Percentiles rank a stretch among this genome's conserved stretches.
These are phyloP conservation scores for Congeria kusceri DNA, from an alignment of 2,888 invertebrate genomes.

Conservation along the genomic window DNA sequence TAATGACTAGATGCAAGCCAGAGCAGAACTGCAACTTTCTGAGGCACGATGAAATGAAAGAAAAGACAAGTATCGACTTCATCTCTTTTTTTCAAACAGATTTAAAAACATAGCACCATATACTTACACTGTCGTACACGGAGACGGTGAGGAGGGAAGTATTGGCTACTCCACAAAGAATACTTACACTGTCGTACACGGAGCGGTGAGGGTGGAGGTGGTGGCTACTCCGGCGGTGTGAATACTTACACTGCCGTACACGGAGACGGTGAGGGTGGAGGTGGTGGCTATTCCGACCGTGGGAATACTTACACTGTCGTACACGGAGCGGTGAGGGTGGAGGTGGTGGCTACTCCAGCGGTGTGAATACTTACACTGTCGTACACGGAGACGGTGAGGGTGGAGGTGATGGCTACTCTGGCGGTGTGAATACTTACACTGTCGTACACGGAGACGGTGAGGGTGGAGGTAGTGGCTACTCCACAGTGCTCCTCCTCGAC, in stretches of 20 bases:
- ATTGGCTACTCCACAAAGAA: constrained; percentile 5
- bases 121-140: constrained; percentile 53
- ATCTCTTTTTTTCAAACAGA: too few species aligned
- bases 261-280: constrained; percentile 47
- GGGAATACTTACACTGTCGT: too few species aligned
- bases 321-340: too few species aligned
- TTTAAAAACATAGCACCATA: too few species aligned
- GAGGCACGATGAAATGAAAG: too few species aligned
- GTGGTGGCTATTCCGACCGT: constrained; percentile 39
- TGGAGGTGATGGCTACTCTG: constrained; percentile 23
- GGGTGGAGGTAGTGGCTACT: constrained; percentile 27
- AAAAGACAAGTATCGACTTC: too few species aligned
- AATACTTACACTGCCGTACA: constrained; percentile 51
- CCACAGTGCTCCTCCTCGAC: constrained; percentile 60
- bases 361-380: constrained; percentile 51
- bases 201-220: constrained; percentile 42
- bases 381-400: constrained; percentile 46
- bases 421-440: constrained; percentile 37
- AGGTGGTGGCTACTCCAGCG: too few species aligned
- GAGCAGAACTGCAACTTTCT: too few species aligned
- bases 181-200: constrained; percentile 53
- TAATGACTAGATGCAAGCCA: too few species aligned
- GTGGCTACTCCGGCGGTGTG: not conserved
- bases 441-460: constrained; percentile 51
- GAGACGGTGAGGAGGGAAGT: constrained; percentile 45